Conservation (phyloP, 1,140 invertebrate species). For the Linepithema humile region DNA sequence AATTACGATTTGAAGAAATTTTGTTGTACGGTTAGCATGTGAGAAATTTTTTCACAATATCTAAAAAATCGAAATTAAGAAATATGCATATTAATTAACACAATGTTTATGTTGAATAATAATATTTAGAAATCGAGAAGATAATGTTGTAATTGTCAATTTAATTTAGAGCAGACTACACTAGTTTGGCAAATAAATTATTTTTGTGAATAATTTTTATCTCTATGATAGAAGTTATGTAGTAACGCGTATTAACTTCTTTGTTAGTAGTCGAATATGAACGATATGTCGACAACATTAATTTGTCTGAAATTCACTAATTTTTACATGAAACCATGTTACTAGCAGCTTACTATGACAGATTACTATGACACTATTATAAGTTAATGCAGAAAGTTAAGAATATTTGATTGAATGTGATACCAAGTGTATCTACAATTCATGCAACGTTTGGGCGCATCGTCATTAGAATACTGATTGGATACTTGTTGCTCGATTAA, state of each 20-base stretch:
- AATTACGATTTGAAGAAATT: not conserved
- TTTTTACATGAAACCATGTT: slow-evolving; percentile 2
- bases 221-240: not conserved
- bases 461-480: slow-evolving; percentile 47
- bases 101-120: not conserved
- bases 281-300: not conserved
- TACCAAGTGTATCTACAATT: not conserved
- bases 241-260: not conserved
- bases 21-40: no score
- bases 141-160: not conserved
- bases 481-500: slow-evolving; percentile 53
- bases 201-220: not conserved
- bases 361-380: not conserved
- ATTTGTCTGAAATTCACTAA: not conserved
- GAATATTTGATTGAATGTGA: not conserved
- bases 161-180: not conserved
- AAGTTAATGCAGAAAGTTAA: not conserved
- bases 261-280: not conserved
- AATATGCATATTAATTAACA: not conserved
- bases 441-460: not conserved
- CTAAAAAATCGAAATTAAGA: not conserved
- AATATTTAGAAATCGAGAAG: not conserved
- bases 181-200: not conserved
- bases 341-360: not conserved
- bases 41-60: not conserved